Evolutionary conservation across 2,888 invertebrate species (phyloP).

Genomic region (Portevinia maculata): DNA sequence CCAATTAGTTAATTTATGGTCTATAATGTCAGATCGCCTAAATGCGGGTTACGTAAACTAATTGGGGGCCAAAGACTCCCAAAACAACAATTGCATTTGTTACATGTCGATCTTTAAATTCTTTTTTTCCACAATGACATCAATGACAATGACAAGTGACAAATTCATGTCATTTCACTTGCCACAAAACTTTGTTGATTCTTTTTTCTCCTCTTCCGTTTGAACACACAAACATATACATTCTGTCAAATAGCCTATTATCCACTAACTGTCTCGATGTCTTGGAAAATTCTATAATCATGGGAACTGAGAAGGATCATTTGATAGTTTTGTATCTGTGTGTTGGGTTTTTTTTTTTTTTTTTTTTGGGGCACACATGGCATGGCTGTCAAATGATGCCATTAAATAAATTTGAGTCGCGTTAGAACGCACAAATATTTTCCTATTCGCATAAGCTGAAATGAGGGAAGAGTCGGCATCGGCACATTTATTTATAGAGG

Average conservation of each 20-base stretch:
- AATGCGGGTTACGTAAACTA: too few species aligned
- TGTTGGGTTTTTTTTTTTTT: neutral
- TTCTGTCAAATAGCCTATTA: slow-evolving; percentile 6
- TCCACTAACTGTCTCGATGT: slow-evolving; percentile 24
- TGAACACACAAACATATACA: slow-evolving; percentile 22
- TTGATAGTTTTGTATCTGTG: slow-evolving; percentile 46
- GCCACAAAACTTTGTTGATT: slow-evolving; percentile 10
- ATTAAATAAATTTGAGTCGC: slow-evolving; percentile 67
- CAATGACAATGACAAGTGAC: slow-evolving; percentile 9
- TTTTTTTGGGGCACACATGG: slow-evolving; percentile 55
- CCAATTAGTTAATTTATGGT: too few species aligned
- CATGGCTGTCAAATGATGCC: slow-evolving; percentile 64
- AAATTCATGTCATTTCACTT: slow-evolving; percentile 26
- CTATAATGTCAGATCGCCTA: too few species aligned
- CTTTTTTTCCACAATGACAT: neutral
- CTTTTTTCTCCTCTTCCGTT: slow-evolving; percentile 9
- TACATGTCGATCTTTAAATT: slow-evolving; percentile 22
- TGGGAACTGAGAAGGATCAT: slow-evolving; percentile 52
- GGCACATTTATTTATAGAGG: slow-evolving; percentile 54
- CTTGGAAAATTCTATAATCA: slow-evolving; percentile 14
- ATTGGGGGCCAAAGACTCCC: too few species aligned
- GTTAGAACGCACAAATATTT: slow-evolving; percentile 21
- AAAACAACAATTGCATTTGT: neutral
- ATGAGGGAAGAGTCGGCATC: slow-evolving; percentile 2
- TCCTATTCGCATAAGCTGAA: slow-evolving; percentile 14